Base-by-base conservation (phyloP, 1,140 invertebrate species). In the Ceratina australensis region DNA sequence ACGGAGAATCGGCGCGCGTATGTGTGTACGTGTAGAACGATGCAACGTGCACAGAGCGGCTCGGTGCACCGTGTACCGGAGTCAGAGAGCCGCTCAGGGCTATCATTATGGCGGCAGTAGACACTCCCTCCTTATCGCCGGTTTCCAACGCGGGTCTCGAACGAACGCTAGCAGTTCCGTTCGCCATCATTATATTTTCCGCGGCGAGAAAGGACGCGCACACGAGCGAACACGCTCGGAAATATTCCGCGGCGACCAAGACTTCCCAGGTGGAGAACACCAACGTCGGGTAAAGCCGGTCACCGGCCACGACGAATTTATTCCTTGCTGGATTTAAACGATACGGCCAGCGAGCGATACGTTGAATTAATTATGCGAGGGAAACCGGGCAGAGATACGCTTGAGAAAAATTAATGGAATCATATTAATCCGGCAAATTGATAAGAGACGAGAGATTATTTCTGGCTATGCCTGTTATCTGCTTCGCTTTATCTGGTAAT, bases 61-160 rank as follows among this genome's bases (percentile, higher is more conserved):
- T 68, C 73, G 57, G 65, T 80, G 82, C 76, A 82, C 47, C 78
- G 81, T 83, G 79, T 80, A 87, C 73, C 82, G 84, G 86, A 88
- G 85, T 88, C 86, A 82, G 82, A 87, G 82, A 83, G 83, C 78
- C 73, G 82, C 80, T 75, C 82, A 90, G 89, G 87, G 87, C 90
- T 91, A 89, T 91, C 84, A 91, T 91, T 91, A 91, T 91, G 89
- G 89, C 89, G 86, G 89, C 89, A 88, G 87, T 89, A 88, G 90
- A 91, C 90, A 91, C 90, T 91, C 90, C 90, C 89, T 90, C 89
- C 90, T 91, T 91, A 91, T 91, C 90, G 90, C 87, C 64, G 86
- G 86, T 90, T 90, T 90, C 88, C 87, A 90, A 89, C 87, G 86
- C 83, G 80, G 86, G 80, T 84, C 82, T 83, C 81, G 83, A 80